Evolutionary conservation across 2,797 vertebrate genomes (phyloP).

Genomic region (Clarias platycephalus): DNA sequence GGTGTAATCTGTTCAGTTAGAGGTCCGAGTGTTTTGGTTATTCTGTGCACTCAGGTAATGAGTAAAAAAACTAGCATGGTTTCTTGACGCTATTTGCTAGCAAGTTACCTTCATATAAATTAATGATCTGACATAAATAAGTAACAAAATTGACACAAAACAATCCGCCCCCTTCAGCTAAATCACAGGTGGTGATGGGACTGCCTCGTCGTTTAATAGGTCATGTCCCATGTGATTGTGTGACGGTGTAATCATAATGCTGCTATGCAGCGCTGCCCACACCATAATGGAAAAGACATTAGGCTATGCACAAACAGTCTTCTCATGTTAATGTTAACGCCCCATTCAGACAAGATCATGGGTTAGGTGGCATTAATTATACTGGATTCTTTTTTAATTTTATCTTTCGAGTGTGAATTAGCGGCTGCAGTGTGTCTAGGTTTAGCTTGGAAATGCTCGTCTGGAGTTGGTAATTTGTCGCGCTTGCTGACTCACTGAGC

Average conservation of each 20-base stretch:
- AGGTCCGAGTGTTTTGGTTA: too few species aligned
- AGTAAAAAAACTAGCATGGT: too few species aligned
- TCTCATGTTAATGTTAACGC: constrained; percentile 13
- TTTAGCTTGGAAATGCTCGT: constrained; percentile 21
- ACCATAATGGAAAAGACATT: not conserved
- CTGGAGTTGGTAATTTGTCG: constrained; percentile 38
- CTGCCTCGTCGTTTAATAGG: not conserved
- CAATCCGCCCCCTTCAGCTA: not conserved
- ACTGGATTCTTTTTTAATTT: not conserved
- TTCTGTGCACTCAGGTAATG: too few species aligned
- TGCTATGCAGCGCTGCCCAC: not conserved
- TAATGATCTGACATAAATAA: too few species aligned
- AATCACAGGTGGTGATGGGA: not conserved
- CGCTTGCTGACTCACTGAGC: constrained; percentile 47
- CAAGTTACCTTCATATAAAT: too few species aligned
- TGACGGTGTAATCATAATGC: not conserved
- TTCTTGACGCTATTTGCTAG: too few species aligned
- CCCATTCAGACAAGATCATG: not conserved
- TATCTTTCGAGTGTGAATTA: constrained; percentile 23
- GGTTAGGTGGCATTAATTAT: constrained; percentile 10
- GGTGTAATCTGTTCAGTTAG: too few species aligned
- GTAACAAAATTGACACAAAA: too few species aligned
- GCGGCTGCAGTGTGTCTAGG: not conserved
- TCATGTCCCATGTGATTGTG: not conserved
- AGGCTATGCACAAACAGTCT: constrained; percentile 1